These are phyloP conservation scores for Acronicta alni DNA, from an alignment of 2,888 invertebrate genomes.

Conservation along the genomic window DNA sequence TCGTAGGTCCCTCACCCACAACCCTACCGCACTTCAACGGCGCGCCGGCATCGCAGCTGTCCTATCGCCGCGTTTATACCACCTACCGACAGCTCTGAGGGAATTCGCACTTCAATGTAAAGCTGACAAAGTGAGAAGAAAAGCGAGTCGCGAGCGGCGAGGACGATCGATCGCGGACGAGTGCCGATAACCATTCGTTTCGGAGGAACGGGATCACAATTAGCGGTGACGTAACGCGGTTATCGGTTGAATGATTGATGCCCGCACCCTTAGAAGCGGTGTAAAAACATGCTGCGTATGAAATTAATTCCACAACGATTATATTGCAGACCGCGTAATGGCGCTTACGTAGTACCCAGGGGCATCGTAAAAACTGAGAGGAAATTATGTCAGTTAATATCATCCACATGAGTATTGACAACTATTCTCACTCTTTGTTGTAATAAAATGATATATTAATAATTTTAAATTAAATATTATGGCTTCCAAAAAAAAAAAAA, in stretches of 20 bases:
- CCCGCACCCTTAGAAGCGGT: slow-evolving; percentile 41
- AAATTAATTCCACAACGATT: slow-evolving; percentile 42
- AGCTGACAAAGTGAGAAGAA: slow-evolving; percentile 68
- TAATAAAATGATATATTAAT: too few relatives aligned
- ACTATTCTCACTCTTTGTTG: slow-evolving; percentile 28
- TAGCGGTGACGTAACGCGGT: slow-evolving; percentile 78
- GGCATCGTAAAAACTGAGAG: slow-evolving; percentile 30
- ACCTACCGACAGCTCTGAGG: slow-evolving; percentile 64
- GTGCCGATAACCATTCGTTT: slow-evolving; percentile 66
- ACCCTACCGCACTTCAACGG: slow-evolving; percentile 62
- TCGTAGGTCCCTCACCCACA: slow-evolving; percentile 67
- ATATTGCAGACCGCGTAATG: slow-evolving; percentile 17
- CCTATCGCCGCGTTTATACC: slow-evolving; percentile 66
- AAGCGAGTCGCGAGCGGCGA: slow-evolving; percentile 57
- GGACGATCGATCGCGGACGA: slow-evolving; percentile 72
- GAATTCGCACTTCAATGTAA: slow-evolving; percentile 75
- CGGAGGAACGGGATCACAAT: slow-evolving; percentile 77
- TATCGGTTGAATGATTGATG: slow-evolving; percentile 73
- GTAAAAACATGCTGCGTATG: slow-evolving; percentile 42
- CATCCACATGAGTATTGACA: slow-evolving; percentile 36
- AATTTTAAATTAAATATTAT: too few relatives aligned
- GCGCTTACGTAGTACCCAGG: slow-evolving; percentile 13
- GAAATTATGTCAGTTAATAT: slow-evolving; percentile 7
- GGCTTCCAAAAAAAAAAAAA: too few relatives aligned
- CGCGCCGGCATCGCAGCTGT: slow-evolving; percentile 60